Evolutionary conservation across 1,140 invertebrate genomes (phyloP).

Genomic region (Drosophila parabipectinata): DNA sequence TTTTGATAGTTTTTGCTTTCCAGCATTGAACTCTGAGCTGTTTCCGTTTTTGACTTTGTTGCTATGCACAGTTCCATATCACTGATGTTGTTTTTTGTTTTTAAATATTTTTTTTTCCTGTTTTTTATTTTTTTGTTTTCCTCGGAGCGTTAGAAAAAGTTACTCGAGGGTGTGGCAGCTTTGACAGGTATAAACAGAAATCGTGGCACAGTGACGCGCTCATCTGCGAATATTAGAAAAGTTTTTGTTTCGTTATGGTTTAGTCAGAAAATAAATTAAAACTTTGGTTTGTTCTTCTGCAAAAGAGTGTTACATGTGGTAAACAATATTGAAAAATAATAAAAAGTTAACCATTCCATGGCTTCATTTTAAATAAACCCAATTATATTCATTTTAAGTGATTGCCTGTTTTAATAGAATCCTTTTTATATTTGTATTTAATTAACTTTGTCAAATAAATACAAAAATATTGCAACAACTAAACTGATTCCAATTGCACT

Average conservation of each 20-base stretch:
- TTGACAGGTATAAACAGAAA: conserved; percentile 56
- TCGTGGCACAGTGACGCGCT: conserved; percentile 56
- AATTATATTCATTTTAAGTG: neutral
- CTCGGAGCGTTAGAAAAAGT: conserved; percentile 25
- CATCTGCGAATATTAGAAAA: conserved; percentile 72
- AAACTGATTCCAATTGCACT: neutral
- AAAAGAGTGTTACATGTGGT: neutral
- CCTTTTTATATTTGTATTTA: conserved; percentile 11
- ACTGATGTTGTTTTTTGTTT: conserved; percentile 50
- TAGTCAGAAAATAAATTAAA: conserved; percentile 8
- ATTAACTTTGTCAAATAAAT: conserved; percentile 56
- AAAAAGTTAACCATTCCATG: neutral
- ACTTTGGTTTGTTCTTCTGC: neutral
- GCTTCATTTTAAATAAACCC: conserved; percentile 7
- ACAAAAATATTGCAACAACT: conserved; percentile 30
- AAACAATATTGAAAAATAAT: neutral
- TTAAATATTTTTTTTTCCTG: conserved; percentile 4
- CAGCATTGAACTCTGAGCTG: conserved; percentile 62
- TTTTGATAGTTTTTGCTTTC: conserved; percentile 60
- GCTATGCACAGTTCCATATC: conserved; percentile 78
- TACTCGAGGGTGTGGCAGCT: conserved; percentile 63
- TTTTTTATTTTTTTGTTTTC: conserved; percentile 13
- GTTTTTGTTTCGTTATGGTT: conserved; percentile 42
- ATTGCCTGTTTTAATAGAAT: neutral
- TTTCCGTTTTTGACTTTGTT: conserved; percentile 67